These are phyloP conservation scores for Cheilosia pagana DNA, from an alignment of 2,888 invertebrate genomes.

Conservation along the genomic window DNA sequence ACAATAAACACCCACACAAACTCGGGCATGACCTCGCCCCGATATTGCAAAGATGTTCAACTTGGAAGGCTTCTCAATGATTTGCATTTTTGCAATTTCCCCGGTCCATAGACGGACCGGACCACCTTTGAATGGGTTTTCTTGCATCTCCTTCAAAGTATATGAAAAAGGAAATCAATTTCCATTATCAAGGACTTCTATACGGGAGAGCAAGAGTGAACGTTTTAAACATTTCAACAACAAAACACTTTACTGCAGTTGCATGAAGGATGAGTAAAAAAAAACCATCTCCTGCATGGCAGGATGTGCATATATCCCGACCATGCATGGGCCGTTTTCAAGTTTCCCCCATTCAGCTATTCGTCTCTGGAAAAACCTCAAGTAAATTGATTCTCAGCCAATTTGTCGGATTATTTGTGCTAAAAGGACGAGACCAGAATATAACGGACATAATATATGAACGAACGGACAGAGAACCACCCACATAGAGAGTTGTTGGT, in stretches of 20 bases:
- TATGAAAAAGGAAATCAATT: conserved; percentile 42
- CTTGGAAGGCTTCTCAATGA: conserved; percentile 35
- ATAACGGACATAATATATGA: conserved; percentile 67
- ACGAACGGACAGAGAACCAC: conserved; percentile 32
- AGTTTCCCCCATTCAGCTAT: not conserved
- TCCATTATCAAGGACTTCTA: conserved; percentile 52
- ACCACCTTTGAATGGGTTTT: conserved; percentile 38
- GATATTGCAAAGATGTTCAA: not conserved
- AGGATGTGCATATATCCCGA: conserved; percentile 36
- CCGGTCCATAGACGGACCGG: conserved; percentile 30
- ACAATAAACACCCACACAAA: not conserved
- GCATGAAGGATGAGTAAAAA: conserved; percentile 33
- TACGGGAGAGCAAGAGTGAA: conserved; percentile 43
- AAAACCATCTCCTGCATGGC: conserved; percentile 31
- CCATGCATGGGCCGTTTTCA: conserved; percentile 31
- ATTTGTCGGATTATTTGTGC: conserved; percentile 79
- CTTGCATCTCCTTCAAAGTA: conserved; percentile 33
- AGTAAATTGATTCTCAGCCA: conserved; percentile 81
- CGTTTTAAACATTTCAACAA: conserved; percentile 43
- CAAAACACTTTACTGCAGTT: conserved; percentile 12
- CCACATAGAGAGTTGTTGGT: conserved; percentile 15
- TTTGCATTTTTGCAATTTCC: conserved; percentile 64
- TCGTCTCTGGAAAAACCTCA: conserved; percentile 26
- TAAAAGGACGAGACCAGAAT: conserved; percentile 68
- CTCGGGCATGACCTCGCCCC: not conserved